A percentile compares a stretch with the other conserved stretches of the same genome.
Conservation (phyloP, 2,888 invertebrate species). For the Malthinus seriepunctatus region DNA sequence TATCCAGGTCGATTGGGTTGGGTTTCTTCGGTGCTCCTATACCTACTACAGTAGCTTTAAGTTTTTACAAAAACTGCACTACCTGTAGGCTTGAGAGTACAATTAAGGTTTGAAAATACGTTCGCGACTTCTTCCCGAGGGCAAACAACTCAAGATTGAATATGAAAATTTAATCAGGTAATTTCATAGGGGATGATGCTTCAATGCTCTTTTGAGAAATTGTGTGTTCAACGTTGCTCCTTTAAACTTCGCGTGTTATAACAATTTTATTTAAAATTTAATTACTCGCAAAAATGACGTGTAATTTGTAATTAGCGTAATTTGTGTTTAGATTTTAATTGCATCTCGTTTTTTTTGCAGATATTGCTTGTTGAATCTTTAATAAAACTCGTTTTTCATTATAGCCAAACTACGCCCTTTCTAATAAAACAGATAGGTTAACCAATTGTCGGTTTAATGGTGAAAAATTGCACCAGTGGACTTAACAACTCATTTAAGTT, state of each 20-base stretch:
- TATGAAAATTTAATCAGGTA: slow-evolving; percentile 79
- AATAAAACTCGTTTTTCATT: too few relatives aligned
- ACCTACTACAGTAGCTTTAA: too few relatives aligned
- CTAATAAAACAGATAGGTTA: too few relatives aligned
- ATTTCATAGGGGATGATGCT: slow-evolving; percentile 65
- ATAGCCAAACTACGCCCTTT: too few relatives aligned
- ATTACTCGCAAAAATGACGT: slow-evolving; percentile 36
- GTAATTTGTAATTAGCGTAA: slow-evolving; percentile 38
- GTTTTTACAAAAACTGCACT: slow-evolving; percentile 24
- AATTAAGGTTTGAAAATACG: slow-evolving; percentile 37
- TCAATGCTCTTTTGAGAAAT: slow-evolving; percentile 49
- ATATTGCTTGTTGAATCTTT: too few relatives aligned
- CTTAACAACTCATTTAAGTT: too few relatives aligned
- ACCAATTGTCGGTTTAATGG: too few relatives aligned
- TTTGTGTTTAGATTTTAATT: slow-evolving; percentile 12
- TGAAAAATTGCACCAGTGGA: too few relatives aligned
- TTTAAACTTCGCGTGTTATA: slow-evolving; percentile 24
- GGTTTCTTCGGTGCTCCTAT: slow-evolving; percentile 14
- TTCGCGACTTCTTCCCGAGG: slow-evolving; percentile 56
- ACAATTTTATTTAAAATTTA: slow-evolving; percentile 33
- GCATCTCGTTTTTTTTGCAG: too few relatives aligned
- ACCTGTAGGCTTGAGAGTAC: slow-evolving; percentile 31
- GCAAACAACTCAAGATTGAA: slow-evolving; percentile 76
- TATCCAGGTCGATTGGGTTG: slow-evolving; percentile 26
- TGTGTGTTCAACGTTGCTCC: slow-evolving; percentile 41